Conservation (phyloP, 2,797 vertebrate genomes). For the Chiloscyllium punctatum region DNA sequence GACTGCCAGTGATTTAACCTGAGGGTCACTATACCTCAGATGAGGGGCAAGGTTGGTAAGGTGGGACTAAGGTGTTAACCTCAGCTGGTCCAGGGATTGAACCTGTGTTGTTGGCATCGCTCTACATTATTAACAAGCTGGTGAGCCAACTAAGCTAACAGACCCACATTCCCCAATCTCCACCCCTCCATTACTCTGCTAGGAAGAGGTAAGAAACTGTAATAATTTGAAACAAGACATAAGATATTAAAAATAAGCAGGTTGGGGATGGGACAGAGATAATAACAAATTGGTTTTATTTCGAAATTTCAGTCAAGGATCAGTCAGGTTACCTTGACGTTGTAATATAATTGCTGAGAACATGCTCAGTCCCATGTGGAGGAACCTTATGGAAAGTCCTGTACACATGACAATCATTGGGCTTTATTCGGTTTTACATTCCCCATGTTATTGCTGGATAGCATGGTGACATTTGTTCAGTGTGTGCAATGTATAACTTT, state of each 20-base stretch:
- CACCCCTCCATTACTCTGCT: no score
- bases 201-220: background rate
- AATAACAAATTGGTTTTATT: background rate
- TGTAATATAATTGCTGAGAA: background rate
- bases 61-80: no score
- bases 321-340: background rate
- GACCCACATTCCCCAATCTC: no score
- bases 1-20: no score
- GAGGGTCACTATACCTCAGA: no score
- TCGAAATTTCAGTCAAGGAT: background rate
- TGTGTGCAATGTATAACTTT: background rate
- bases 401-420: no score
- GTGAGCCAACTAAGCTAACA: no score
- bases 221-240: background rate
- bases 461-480: background rate
- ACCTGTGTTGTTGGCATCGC: no score
- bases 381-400: background rate
- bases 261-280: background rate
- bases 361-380: background rate
- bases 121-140: no score
- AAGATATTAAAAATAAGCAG: background rate
- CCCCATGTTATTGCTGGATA: background rate
- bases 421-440: background rate
- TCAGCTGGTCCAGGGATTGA: no score
- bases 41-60: no score